Base-by-base conservation (phyloP, 2,888 invertebrate genomes). In the Spisula solida region DNA sequence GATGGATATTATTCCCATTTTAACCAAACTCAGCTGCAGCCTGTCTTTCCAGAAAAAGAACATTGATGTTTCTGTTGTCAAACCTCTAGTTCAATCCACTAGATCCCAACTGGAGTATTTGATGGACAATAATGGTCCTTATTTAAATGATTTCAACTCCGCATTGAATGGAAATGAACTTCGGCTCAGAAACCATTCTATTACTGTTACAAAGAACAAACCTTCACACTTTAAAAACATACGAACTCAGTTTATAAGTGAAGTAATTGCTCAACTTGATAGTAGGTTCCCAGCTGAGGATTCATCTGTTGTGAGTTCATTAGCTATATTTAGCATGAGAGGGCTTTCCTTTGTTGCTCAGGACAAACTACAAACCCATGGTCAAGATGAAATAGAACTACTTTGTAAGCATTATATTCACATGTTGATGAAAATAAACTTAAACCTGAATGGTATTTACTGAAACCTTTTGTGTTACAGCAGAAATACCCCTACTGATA, bases 21-120 rank as follows among this genome's bases (percentile, higher is more conserved):
- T 25, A 14, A 85, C 55, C n/a, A n/a, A 85, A 31, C 85, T 55
- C 10, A 85, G n/a, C n/a, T n/a, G n/a, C n/a, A n/a, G 78, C 51
- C 18, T 51, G 25, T 79, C 48, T 31, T 29, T 85, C 6, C 85
- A 78, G 51, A 79, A 78, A 31, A 51, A 79, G 18, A 85, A 47
- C 20, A 20, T 79, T 8, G 85, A 85, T 51, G 14, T 85, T 14
- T 34, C 56, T 25, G 51, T 78, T 55, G 29, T 51, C 10, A 78
- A 18, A 41, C 85, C 78, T 8, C 48, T 0, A 25, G 85, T 78
- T 5, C 51, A 85, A 20, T 51, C 31, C 51, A 48, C 48, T 29
- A 51, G 78, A 1, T 51, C 75, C 25, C 51, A 85, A 51, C 55
- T 85, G n/a, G 16, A 34, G 5, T 85, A 48, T 29, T 20, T 85